Evolutionary conservation across 2,888 invertebrate species (phyloP).

Genomic region (Gasteruption jaculator): DNA sequence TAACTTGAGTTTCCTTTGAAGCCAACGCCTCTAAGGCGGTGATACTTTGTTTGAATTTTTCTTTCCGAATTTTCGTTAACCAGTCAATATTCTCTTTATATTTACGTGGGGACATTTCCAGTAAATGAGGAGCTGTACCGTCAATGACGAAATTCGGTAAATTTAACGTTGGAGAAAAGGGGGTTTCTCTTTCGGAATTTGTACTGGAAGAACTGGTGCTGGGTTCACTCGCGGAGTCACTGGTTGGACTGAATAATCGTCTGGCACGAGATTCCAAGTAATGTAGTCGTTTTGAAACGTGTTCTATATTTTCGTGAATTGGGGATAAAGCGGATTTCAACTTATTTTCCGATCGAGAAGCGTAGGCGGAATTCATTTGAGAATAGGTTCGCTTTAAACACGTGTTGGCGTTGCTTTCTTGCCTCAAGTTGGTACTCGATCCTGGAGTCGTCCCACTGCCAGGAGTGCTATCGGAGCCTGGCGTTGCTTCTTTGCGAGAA

Average conservation of each 20-base stretch:
- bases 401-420: too few species aligned
- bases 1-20: too few species aligned
- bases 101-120: conserved; percentile 66
- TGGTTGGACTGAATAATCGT: conserved; percentile 53
- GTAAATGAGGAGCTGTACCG: conserved; percentile 73
- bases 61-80: conserved; percentile 64
- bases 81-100: conserved; percentile 66
- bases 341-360: conserved; percentile 31
- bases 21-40: too few species aligned
- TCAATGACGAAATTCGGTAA: conserved; percentile 73
- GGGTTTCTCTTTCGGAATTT: conserved; percentile 25
- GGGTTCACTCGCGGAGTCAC: conserved; percentile 26
- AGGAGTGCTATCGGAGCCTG: conserved; percentile 30
- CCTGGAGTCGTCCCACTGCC: conserved; percentile 31
- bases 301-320: conserved; percentile 40
- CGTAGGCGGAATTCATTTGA: conserved; percentile 29
- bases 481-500: conserved; percentile 31
- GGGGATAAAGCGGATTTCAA: conserved; percentile 42
- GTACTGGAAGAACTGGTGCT: conserved; percentile 31
- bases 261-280: conserved; percentile 49
- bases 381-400: conserved; percentile 33
- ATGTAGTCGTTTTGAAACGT: conserved; percentile 49
- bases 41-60: conserved; percentile 48
- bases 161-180: conserved; percentile 63
- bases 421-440: too few species aligned